phyloP scores from a whole-genome alignment of 2,888 invertebrate genomes.

The Temnothorax unifasciatus region DNA sequence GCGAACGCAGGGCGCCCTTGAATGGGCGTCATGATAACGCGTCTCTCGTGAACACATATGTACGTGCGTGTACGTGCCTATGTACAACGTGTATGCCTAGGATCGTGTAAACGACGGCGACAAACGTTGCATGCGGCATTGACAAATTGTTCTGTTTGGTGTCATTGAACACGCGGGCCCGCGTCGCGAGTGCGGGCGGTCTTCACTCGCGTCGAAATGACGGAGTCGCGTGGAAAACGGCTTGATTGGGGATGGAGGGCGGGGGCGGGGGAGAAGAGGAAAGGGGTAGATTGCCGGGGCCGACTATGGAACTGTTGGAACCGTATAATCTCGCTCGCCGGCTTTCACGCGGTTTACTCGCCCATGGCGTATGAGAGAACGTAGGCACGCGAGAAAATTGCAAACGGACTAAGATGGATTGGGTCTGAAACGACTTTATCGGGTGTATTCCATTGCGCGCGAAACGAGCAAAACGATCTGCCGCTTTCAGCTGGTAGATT shows the following conservation, averaged over 20 bases:
- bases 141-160: constrained; percentile 63
- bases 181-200: not conserved
- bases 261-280: not conserved
- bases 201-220: constrained; percentile 30
- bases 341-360: constrained; percentile 53
- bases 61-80: not conserved
- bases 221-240: constrained; percentile 14
- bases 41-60: not conserved
- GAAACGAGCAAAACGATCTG: constrained; percentile 26
- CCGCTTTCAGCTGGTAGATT: constrained; percentile 28
- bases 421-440: constrained; percentile 76
- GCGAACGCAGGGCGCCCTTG: constrained; percentile 9
- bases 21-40: not conserved
- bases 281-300: not conserved
- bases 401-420: constrained; percentile 77
- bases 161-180: constrained; percentile 45
- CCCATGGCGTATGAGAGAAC: constrained; percentile 44
- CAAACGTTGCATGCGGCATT: constrained; percentile 59
- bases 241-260: not conserved
- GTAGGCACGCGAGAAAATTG: constrained; percentile 73
- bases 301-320: constrained; percentile 16
- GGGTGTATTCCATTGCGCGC: constrained; percentile 66
- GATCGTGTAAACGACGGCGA: constrained; percentile 58
- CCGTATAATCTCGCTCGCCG: constrained; percentile 39
- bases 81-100: not conserved